Evolutionary conservation across 2,888 invertebrate genomes (phyloP).

Genomic region (Timandra comae): DNA sequence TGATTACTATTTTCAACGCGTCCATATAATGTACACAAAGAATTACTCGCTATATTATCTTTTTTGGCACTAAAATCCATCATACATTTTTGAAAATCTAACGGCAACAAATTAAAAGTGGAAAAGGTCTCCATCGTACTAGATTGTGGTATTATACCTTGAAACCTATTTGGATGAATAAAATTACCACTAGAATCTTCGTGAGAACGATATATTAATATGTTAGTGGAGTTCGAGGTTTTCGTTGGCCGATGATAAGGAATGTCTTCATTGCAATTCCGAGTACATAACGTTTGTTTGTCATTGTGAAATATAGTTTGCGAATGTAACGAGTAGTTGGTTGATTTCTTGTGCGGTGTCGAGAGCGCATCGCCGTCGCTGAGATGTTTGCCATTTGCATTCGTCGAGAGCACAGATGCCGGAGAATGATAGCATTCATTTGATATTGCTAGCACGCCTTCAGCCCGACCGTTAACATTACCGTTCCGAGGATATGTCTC

Average conservation of each 20-base stretch:
- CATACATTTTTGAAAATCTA: too few species aligned
- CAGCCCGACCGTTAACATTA: slow-evolving; percentile 61
- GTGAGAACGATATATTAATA: background rate
- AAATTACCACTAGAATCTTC: too few species aligned
- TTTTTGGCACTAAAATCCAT: too few species aligned
- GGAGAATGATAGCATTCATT: slow-evolving; percentile 58
- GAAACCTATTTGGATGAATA: too few species aligned
- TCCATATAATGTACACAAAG: background rate
- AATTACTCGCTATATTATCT: too few species aligned
- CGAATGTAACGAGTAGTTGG: slow-evolving; percentile 27
- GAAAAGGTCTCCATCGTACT: too few species aligned
- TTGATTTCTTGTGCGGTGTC: slow-evolving; percentile 32
- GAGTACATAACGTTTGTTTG: slow-evolving; percentile 21
- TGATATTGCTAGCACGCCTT: slow-evolving; percentile 65
- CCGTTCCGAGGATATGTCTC: slow-evolving; percentile 66
- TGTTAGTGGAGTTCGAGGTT: background rate
- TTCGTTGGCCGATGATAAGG: background rate
- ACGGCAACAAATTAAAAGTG: too few species aligned
- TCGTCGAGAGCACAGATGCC: slow-evolving; percentile 59
- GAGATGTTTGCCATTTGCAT: slow-evolving; percentile 59
- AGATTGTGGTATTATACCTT: too few species aligned
- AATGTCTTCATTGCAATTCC: slow-evolving; percentile 18
- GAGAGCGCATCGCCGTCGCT: slow-evolving; percentile 34
- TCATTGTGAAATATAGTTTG: slow-evolving; percentile 25
- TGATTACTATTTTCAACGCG: slow-evolving; percentile 5